A percentile compares a stretch with the other conserved stretches of the same genome.
These are phyloP conservation scores for Trididemnum miniatum DNA, from an alignment of 23 tunicate species.

Conservation along the genomic window DNA sequence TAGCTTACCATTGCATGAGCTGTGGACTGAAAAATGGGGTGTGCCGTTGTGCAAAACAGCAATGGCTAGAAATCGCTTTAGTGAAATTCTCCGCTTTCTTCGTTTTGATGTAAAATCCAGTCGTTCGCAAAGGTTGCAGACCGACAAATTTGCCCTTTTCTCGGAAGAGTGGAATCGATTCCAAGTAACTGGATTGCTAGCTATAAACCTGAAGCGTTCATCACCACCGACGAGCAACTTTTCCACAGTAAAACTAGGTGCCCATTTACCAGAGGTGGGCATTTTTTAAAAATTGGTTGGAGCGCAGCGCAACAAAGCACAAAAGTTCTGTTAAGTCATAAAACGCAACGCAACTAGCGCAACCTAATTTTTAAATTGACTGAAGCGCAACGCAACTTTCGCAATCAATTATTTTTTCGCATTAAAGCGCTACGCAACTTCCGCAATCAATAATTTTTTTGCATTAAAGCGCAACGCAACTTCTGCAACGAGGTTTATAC, in stretches of 20 bases:
- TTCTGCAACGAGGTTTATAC: no score
- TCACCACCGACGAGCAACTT: neutral
- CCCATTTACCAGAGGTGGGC: neutral
- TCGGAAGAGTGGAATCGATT: neutral
- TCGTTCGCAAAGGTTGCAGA: neutral
- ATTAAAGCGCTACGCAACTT: no score
- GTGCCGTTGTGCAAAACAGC: neutral
- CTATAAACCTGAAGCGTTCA: neutral
- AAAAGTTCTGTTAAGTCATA: no score
- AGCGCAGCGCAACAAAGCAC: no score
- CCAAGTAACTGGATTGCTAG: neutral
- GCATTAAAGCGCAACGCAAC: no score
- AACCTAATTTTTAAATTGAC: no score
- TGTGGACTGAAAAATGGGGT: neutral
- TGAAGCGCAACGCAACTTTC: no score
- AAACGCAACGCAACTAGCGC: no score
- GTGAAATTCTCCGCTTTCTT: slow-evolving; percentile 5
- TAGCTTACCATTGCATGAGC: neutral
- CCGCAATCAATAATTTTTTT: no score
- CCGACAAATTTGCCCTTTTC: neutral
- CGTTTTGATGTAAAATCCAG: slow-evolving; percentile 1
- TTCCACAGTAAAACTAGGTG: slow-evolving; percentile 8
- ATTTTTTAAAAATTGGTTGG: no score
- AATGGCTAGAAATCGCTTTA: neutral
- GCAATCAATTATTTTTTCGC: no score